Conservation (phyloP, 2,888 invertebrate genomes). For the Habrosyne pyritoides region DNA sequence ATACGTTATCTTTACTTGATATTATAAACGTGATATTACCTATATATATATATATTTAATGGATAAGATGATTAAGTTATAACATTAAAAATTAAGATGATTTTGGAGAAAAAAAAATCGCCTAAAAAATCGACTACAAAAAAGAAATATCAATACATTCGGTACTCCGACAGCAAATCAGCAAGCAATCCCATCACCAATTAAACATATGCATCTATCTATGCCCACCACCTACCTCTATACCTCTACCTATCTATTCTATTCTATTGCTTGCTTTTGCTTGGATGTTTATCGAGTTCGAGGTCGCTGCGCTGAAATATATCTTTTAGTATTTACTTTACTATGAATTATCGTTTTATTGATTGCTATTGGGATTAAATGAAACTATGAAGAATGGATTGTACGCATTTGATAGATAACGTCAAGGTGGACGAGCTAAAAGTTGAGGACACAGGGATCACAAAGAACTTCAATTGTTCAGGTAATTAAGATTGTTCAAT, state of each 20-base stretch:
- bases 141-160: too few species aligned
- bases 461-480: conserved; percentile 87
- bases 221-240: too few species aligned
- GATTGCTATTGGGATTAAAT: conserved; percentile 44
- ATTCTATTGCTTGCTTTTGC: conserved; percentile 44
- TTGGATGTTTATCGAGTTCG: conserved; percentile 25
- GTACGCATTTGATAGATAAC: conserved; percentile 87
- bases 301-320: conserved; percentile 37
- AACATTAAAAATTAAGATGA: too few species aligned
- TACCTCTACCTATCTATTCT: conserved; percentile 43
- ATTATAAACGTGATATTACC: too few species aligned
- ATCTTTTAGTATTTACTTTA: conserved; percentile 45
- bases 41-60: too few species aligned
- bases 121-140: too few species aligned
- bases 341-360: conserved; percentile 54
- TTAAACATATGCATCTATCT: too few species aligned
- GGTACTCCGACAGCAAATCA: too few species aligned
- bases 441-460: conserved; percentile 76
- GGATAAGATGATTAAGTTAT: too few species aligned
- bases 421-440: conserved; percentile 83
- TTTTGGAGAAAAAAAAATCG: too few species aligned
- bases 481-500: conserved; percentile 71
- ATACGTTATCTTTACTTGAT: too few species aligned
- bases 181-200: too few species aligned
- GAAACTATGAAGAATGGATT: conserved; percentile 85